Base-by-base conservation (phyloP, 2,888 invertebrate species). In the Lordiphosa fenestrarum region DNA sequence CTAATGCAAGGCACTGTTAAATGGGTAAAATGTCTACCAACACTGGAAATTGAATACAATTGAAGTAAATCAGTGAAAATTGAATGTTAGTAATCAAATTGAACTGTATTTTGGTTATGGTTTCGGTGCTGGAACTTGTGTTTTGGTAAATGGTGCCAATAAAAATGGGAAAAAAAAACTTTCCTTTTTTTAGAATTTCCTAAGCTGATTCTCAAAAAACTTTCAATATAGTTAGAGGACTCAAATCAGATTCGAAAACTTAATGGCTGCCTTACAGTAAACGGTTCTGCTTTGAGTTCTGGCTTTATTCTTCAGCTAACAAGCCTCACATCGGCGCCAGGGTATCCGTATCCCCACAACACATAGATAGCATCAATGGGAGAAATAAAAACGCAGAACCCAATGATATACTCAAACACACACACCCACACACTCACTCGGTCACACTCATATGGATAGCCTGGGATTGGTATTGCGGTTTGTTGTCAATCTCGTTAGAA, bases 401-500 rank as follows among this genome's bases (percentile, higher is more conserved):
- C 53, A 36, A 39, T 25, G 3, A 13, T 39, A 41, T 35, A 41
- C 51, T 21, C 40, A 6, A 6, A 13, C 12, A 19, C 41, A 41
- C 21, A 23, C 13, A 13, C 13, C 25, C 1, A 44, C 6, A 37
- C 10, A 12, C 7, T 12, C 15, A 38, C 30, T 19, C 15, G 3
- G 9, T 5, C 48, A 53, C 36, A 1, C 10, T 9, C 23, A 36
- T 3, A 6, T 23, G 15, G 4, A 3, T 30, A 25, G 48, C 38
- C 25, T 13, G 25, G 25, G 38, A 15, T 15, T 49, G 49, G 38
- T 25, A 36, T 12, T 47, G 47, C 36, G 47, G 48, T 37, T 36
- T 36, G 36, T 36, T 37, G 77, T 78, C 77, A 78, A 78, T 78
- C 84, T 78, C 84, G 77, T 78, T 78, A 78, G 82, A 84, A 78